Conservation (phyloP, 2,888 invertebrate species). For the Cepaea hortensis region DNA sequence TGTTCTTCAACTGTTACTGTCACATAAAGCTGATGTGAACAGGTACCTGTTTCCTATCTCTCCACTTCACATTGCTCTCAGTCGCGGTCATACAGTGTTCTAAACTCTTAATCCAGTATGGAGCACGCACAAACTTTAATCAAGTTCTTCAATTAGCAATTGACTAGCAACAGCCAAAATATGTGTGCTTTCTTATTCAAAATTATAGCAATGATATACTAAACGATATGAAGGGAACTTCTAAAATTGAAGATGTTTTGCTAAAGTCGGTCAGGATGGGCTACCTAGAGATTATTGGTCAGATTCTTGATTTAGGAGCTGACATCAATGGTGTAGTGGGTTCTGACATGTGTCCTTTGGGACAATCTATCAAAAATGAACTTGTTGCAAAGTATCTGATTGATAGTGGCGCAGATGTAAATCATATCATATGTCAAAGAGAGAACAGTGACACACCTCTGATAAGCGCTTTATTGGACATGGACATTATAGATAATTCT, state of each 20-base stretch:
- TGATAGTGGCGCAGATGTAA: slow-evolving; percentile 5
- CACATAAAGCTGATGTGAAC: not conserved
- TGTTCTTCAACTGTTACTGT: not conserved
- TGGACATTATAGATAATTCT: not conserved
- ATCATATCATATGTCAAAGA: not conserved
- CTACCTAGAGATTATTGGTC: not conserved
- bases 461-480: not conserved
- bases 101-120: not conserved
- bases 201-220: not conserved
- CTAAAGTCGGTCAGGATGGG: not conserved
- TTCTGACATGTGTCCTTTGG: not conserved
- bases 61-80: not conserved
- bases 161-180: not conserved
- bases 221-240: too few species aligned
- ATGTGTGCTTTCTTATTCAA: not conserved
- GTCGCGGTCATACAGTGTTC: not conserved
- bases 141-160: not conserved
- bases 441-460: not conserved
- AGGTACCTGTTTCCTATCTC: not conserved
- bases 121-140: not conserved
- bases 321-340: not conserved
- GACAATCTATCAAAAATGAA: not conserved
- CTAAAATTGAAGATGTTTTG: not conserved
- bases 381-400: not conserved
- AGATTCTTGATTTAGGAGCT: not conserved